These are phyloP conservation scores for Sarcophaga caerulescens DNA, from an alignment of 2,888 invertebrate genomes.

Conservation along the genomic window DNA sequence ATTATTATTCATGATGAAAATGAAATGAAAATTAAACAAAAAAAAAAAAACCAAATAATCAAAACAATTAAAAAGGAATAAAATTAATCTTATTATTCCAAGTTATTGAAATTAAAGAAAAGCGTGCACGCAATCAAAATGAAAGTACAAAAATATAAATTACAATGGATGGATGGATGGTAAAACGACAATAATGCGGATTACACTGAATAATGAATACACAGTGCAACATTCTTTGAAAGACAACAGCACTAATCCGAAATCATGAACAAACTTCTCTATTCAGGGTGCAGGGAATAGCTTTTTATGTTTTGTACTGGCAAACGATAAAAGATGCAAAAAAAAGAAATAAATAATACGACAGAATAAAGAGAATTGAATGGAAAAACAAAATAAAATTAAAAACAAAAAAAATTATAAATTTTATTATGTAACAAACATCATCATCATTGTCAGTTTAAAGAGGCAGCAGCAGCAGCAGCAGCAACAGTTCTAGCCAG, in stretches of 20 bases:
- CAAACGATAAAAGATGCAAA: neutral
- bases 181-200: neutral
- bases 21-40: constrained; percentile 9
- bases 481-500: neutral
- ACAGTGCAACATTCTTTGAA: too few relatives aligned
- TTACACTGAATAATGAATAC: neutral
- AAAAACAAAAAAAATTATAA: neutral
- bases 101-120: constrained; percentile 39
- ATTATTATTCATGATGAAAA: constrained; percentile 41
- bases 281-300: neutral
- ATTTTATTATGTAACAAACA: constrained; percentile 65
- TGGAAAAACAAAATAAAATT: neutral
- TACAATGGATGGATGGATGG: neutral
- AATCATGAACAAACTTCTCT: neutral
- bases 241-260: too few relatives aligned
- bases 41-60: neutral
- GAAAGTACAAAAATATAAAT: constrained; percentile 33
- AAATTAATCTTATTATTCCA: constrained; percentile 53
- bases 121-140: constrained; percentile 66
- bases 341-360: neutral
- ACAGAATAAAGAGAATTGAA: neutral
- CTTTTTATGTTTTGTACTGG: neutral
- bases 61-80: neutral
- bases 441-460: constrained; percentile 28
- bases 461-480: constrained; percentile 14